Percentiles rank a stretch among this genome's conserved stretches.
These are phyloP conservation scores for Strix aluco DNA, from an alignment of 2,113 vertebrate species.

Conservation along the genomic window DNA sequence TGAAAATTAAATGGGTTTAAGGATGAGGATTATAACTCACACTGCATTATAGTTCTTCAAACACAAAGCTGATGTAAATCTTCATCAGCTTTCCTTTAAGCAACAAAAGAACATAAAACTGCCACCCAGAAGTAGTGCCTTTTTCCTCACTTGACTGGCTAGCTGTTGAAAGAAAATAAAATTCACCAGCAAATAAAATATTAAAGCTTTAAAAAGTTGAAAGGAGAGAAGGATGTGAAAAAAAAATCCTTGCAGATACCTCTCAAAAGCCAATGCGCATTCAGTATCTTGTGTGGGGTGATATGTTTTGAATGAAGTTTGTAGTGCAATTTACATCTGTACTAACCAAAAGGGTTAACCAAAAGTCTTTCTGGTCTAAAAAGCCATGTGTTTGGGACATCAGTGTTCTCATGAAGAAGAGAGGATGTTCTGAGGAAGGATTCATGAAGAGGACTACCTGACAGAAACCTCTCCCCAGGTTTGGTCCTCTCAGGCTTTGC, in stretches of 20 bases:
- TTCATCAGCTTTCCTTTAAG: neutral
- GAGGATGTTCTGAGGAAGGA: neutral
- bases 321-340: neutral
- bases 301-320: neutral
- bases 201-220: neutral
- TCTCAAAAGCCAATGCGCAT: neutral
- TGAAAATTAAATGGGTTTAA: constrained; percentile 42
- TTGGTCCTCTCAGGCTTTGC: neutral
- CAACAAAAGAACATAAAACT: neutral
- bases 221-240: neutral
- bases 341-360: neutral
- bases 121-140: neutral
- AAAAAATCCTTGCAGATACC: neutral
- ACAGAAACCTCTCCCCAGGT: neutral
- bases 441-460: neutral
- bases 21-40: neutral
- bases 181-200: neutral
- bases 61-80: constrained; percentile 8
- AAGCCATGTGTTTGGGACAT: neutral
- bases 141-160: neutral
- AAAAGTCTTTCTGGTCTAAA: neutral
- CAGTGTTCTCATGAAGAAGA: neutral
- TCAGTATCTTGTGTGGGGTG: neutral
- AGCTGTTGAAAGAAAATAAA: neutral
- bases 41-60: neutral